A percentile compares a stretch with the other conserved stretches of the same genome.
phyloP scores from a whole-genome alignment of 2,888 invertebrate genomes.

The Anaspis maculata region DNA sequence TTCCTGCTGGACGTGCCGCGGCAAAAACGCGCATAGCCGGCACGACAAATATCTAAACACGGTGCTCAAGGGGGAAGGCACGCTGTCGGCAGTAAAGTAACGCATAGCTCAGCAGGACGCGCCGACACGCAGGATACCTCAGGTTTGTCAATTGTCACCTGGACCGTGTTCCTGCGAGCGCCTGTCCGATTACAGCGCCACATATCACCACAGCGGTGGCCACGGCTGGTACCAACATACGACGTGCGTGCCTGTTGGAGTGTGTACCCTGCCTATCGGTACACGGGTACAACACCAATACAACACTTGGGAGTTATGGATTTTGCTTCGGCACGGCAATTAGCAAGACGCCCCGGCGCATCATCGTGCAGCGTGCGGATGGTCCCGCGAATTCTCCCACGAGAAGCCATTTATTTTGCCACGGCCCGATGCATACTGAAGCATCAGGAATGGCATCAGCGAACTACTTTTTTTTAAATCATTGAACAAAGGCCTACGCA shows the following conservation, averaged over 20 bases:
- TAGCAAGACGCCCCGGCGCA: no score
- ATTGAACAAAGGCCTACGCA: no score
- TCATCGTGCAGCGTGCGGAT: no score
- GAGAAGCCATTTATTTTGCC: no score
- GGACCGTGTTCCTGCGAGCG: conserved; percentile 32
- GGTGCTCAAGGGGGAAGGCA: no score
- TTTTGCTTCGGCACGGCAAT: no score
- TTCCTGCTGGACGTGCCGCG: conserved; percentile 30
- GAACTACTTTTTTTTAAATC: no score
- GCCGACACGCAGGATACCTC: conserved; percentile 37
- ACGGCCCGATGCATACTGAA: no score
- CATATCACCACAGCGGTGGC: conserved; percentile 34
- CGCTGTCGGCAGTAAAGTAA: no score
- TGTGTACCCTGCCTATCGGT: conserved; percentile 19
- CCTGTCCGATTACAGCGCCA: conserved; percentile 34
- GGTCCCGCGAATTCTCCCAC: no score
- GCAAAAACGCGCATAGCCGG: no score
- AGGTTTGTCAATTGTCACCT: conserved; percentile 43
- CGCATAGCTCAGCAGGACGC: conserved; percentile 40
- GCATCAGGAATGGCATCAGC: no score
- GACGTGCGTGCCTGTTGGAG: conserved; percentile 13
- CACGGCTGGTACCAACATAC: conserved; percentile 10
- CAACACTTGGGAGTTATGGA: conserved; percentile 11
- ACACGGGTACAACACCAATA: conserved; percentile 15
- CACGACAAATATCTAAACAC: conserved; percentile 40